Evolutionary conservation across 2,113 vertebrate genomes (phyloP).

Genomic region (Catharus fuscescens): DNA sequence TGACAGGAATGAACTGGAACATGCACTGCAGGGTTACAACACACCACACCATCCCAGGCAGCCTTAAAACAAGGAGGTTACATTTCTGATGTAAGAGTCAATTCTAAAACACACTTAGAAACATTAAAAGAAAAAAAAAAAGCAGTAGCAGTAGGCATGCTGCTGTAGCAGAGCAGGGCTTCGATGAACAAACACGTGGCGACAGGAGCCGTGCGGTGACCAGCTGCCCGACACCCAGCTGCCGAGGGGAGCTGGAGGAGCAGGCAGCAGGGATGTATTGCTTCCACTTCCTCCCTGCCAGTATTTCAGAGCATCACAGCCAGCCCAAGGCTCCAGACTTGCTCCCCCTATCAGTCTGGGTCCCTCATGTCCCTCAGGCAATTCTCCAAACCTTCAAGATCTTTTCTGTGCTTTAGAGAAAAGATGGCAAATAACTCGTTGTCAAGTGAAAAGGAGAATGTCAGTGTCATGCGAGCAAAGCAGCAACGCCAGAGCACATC

Average conservation of each 20-base stretch:
- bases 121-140: too few relatives aligned
- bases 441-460: background rate
- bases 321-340: background rate
- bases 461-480: background rate
- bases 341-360: background rate
- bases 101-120: background rate
- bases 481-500: background rate
- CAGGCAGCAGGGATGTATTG: accelerated
- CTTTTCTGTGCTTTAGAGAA: background rate
- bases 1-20: background rate
- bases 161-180: background rate
- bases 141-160: accelerated
- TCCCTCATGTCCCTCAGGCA: background rate
- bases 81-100: background rate
- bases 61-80: background rate
- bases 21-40: accelerated
- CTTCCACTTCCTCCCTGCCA: background rate
- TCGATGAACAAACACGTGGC: accelerated
- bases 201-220: background rate
- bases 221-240: background rate
- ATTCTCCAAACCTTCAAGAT: background rate
- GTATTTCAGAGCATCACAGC: background rate
- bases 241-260: background rate
- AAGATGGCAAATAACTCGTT: background rate
- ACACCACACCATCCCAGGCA: accelerated